Conservation (phyloP, 2,113 vertebrate species). For the Chamaetylas fuelleborni region DNA sequence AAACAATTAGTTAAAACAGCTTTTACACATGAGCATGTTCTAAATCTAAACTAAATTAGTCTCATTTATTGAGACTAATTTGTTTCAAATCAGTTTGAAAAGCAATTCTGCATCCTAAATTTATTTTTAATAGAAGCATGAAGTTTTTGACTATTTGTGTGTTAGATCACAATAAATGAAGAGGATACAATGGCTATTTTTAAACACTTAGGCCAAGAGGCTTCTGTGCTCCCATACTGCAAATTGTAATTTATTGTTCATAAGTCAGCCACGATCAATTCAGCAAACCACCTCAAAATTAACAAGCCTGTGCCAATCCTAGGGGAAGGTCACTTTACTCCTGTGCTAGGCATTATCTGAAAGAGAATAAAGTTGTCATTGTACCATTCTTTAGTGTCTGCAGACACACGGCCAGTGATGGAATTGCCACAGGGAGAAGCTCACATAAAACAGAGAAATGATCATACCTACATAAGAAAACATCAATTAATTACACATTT, state of each 20-base stretch:
- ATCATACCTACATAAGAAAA: conserved; percentile 82
- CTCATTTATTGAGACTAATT: background rate
- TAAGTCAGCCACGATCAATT: background rate
- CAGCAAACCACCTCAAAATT: background rate
- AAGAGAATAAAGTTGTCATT: background rate
- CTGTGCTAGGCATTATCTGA: background rate
- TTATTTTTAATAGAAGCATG: background rate
- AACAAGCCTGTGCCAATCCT: background rate
- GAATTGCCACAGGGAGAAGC: conserved; percentile 88
- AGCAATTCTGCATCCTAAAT: background rate
- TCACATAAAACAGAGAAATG: conserved; percentile 95
- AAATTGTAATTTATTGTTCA: background rate
- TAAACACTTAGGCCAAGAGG: background rate
- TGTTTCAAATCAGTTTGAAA: background rate
- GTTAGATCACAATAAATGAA: background rate
- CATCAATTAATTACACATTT: background rate
- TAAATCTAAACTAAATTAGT: background rate
- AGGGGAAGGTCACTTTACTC: background rate
- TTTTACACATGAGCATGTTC: background rate
- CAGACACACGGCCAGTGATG: conserved; percentile 88
- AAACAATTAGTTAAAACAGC: background rate
- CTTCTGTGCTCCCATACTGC: background rate
- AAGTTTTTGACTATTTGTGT: background rate
- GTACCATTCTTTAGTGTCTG: conserved; percentile 82
- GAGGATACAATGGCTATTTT: background rate